Conservation (phyloP, 1,140 invertebrate genomes). For the Bombus sibiricus region DNA sequence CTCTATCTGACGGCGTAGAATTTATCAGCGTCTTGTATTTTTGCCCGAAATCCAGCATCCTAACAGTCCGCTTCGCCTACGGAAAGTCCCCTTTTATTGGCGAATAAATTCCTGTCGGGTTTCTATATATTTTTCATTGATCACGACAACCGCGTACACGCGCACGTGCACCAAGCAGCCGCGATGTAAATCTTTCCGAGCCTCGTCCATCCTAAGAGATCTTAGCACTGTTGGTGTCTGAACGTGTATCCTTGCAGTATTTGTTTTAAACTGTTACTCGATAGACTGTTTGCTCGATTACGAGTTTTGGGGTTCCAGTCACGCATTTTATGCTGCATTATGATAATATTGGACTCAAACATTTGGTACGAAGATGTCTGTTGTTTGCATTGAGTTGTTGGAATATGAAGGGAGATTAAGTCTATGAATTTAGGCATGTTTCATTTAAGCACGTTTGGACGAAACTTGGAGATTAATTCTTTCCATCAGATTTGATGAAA, state of each 20-base stretch:
- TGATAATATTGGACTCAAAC: not conserved
- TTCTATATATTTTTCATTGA: conserved; percentile 39
- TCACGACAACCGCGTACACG: not conserved
- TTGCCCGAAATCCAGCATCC: not conserved
- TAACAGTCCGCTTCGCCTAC: conserved; percentile 34
- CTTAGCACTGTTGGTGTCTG: not conserved
- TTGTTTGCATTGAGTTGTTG: no score
- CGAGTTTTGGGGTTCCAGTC: not conserved
- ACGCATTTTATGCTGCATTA: not conserved
- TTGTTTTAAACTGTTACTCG: not conserved
- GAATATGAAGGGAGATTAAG: no score
- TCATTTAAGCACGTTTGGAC: no score
- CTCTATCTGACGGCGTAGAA: not conserved
- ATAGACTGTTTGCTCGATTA: not conserved
- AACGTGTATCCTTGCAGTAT: not conserved
- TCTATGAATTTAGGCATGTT: no score
- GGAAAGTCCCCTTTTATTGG: conserved; percentile 21
- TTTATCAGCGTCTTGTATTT: conserved; percentile 9
- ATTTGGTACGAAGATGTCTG: no score
- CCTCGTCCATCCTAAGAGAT: not conserved
- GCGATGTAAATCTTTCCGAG: conserved; percentile 48
- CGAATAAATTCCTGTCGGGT: conserved; percentile 22
- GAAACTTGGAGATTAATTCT: no score
- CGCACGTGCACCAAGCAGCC: conserved; percentile 4
- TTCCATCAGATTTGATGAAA: no score